A percentile compares a stretch with the other conserved stretches of the same genome.
phyloP scores from a whole-genome alignment of 2,113 vertebrate genomes.

The Misgurnus anguillicaudatus region DNA sequence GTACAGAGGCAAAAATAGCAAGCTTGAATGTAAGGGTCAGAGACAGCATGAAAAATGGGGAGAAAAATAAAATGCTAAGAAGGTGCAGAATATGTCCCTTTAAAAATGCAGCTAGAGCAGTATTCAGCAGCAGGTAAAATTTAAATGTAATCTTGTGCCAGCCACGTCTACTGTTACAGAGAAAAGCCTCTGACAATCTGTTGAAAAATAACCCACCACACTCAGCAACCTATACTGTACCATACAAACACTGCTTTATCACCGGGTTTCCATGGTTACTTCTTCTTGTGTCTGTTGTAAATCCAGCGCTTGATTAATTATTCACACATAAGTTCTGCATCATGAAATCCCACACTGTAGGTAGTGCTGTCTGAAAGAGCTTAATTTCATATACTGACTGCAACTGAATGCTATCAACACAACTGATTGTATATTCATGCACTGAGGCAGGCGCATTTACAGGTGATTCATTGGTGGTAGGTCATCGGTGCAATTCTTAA shows the following conservation, averaged over 20 bases:
- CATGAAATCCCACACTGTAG: constrained; percentile 24
- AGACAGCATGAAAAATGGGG: too few relatives aligned
- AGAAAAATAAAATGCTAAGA: too few relatives aligned
- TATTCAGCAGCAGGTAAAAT: too few relatives aligned
- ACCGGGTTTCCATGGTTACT: constrained; percentile 35
- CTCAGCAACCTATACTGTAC: neutral
- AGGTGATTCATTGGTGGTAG: neutral
- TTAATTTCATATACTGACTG: neutral
- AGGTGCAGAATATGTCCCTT: too few relatives aligned
- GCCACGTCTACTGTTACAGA: neutral
- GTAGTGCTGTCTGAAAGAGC: neutral
- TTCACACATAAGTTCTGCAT: constrained; percentile 26
- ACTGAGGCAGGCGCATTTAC: constrained; percentile 12
- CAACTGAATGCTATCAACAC: constrained; percentile 4
- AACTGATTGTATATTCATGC: neutral
- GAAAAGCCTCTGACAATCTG: neutral
- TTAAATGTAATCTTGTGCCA: too few relatives aligned
- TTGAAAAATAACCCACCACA: neutral
- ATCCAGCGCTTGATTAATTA: constrained; percentile 24
- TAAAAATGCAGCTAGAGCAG: too few relatives aligned
- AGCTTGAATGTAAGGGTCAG: too few relatives aligned
- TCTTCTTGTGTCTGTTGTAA: constrained; percentile 3
- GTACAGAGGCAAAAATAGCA: too few relatives aligned
- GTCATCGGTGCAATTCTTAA: neutral
- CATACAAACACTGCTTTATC: constrained; percentile 13